Conservation (phyloP, 2,797 vertebrate species). For the Muraenolepis orangiensis region DNA sequence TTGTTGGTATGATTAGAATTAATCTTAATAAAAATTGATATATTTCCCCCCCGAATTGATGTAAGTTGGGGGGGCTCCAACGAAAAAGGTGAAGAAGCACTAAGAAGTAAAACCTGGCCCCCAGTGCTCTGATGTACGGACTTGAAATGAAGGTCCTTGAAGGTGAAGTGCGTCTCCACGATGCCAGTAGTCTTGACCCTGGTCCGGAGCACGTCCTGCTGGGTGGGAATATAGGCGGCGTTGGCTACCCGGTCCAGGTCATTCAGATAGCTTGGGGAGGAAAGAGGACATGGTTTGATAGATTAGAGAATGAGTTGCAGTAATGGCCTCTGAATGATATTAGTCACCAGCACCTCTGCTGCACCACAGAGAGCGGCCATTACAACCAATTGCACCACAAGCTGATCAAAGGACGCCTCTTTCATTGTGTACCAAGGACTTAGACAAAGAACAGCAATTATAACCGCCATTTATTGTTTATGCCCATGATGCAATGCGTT, state of each 20-base stretch:
- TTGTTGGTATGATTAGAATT: too few species aligned
- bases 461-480: not conserved
- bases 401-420: too few species aligned
- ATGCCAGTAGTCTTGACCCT: conserved; percentile 99
- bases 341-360: not conserved
- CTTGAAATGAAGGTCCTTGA: conserved; percentile 99
- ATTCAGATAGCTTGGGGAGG: conserved; percentile 85
- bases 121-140: conserved; percentile 56
- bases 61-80: too few species aligned
- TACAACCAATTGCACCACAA: not conserved
- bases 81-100: too few species aligned
- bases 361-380: not conserved
- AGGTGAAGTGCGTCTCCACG: conserved; percentile 98
- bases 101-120: not conserved
- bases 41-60: too few species aligned
- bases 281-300: not conserved
- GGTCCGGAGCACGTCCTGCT: conserved; percentile 97
- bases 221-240: conserved; percentile 89
- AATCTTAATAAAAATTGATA: too few species aligned
- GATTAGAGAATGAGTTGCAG: not conserved
- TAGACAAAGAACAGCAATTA: not conserved
- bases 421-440: not conserved
- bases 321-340: not conserved
- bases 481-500: not conserved
- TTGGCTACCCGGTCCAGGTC: conserved; percentile 96